phyloP scores from a whole-genome alignment of 2,888 invertebrate species.

The Ferdinandea cuprea region DNA sequence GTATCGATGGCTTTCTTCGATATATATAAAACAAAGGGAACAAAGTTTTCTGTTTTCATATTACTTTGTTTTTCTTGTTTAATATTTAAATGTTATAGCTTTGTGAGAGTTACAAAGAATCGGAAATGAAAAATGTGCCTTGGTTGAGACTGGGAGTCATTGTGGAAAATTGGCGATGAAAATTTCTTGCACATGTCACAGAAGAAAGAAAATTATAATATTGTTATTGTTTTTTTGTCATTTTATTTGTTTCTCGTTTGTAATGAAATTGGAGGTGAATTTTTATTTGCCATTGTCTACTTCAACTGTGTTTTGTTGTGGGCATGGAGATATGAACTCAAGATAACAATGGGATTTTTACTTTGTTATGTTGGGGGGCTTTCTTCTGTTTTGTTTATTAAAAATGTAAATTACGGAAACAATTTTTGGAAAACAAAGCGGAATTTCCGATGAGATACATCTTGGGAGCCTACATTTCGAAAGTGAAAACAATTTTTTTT shows the following conservation, averaged over 20 bases:
- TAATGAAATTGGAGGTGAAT: conserved; percentile 30
- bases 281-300: conserved; percentile 35
- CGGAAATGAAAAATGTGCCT: conserved; percentile 29
- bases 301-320: not conserved
- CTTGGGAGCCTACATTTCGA: not conserved
- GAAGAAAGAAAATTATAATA: conserved; percentile 49
- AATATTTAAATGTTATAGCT: conserved; percentile 57
- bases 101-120: conserved; percentile 46
- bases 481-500: not conserved
- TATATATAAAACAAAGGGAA: conserved; percentile 41
- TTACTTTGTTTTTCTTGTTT: conserved; percentile 34
- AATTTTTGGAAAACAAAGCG: conserved; percentile 3
- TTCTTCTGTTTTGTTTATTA: conserved; percentile 37
- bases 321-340: conserved; percentile 12
- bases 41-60: conserved; percentile 22
- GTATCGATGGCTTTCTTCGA: conserved; percentile 46
- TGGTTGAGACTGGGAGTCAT: conserved; percentile 13
- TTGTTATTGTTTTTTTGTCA: conserved; percentile 20
- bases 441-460: conserved; percentile 16
- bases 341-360: conserved; percentile 18
- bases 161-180: conserved; percentile 52
- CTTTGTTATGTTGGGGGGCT: conserved; percentile 15
- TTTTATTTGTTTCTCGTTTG: conserved; percentile 23
- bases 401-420: conserved; percentile 48
- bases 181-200: conserved; percentile 55